Percentiles rank a stretch among this genome's conserved stretches.
Conservation (phyloP, 2,888 invertebrate genomes). For the Girardia tigrina region DNA sequence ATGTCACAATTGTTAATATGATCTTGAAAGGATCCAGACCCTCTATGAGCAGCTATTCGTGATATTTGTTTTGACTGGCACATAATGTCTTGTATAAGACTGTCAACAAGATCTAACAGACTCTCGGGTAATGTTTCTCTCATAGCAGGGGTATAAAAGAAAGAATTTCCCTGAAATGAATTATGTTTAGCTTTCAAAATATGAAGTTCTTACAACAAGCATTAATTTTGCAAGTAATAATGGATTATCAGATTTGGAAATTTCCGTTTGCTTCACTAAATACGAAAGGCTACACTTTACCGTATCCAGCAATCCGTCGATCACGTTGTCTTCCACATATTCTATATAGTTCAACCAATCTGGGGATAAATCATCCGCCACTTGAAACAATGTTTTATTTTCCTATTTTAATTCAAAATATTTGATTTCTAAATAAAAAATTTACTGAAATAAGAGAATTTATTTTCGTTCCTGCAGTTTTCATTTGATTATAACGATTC, state of each 20-base stretch:
- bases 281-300: conserved; percentile 34
- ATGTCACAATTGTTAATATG: conserved; percentile 2
- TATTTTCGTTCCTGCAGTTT: conserved; percentile 24
- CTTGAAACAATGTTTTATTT: conserved; percentile 26
- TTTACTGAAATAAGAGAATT: conserved; percentile 12
- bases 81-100: conserved; percentile 26
- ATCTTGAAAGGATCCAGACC: conserved; percentile 6
- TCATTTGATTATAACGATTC: conserved; percentile 31
- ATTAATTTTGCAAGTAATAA: conserved; percentile 34
- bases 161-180: background rate
- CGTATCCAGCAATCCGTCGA: conserved; percentile 34
- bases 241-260: background rate
- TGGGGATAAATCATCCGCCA: background rate
- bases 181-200: background rate
- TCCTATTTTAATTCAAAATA: background rate
- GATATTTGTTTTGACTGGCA: background rate
- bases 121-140: conserved; percentile 12
- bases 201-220: conserved; percentile 8
- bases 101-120: conserved; percentile 27
- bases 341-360: conserved; percentile 37
- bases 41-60: background rate
- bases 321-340: conserved; percentile 35
- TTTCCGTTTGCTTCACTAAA: conserved; percentile 35
- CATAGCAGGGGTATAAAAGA: conserved; percentile 18
- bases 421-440: background rate